phyloP scores from a whole-genome alignment of 2,797 vertebrate genomes.

The Spea hammondii region DNA sequence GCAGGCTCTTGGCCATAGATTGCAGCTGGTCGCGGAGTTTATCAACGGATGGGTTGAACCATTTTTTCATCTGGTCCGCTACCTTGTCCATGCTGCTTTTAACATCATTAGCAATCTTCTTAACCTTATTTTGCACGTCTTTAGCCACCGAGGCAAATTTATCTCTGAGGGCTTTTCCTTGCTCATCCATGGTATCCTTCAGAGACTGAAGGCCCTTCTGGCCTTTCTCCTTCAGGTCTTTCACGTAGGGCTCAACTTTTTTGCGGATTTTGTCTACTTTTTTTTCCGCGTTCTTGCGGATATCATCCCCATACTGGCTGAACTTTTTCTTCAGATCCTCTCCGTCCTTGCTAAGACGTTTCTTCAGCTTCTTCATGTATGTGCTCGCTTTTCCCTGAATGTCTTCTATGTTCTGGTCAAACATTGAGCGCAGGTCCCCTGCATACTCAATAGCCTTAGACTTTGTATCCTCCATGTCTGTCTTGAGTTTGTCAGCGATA shows the following conservation, averaged over 20 bases:
- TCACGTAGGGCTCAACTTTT: conserved; percentile 64
- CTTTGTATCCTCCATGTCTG: conserved; percentile 70
- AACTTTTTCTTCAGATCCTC: conserved; percentile 71
- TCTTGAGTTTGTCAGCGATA: conserved; percentile 65
- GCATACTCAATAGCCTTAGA: conserved; percentile 70
- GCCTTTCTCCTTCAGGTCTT: conserved; percentile 60
- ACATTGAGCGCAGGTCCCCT: conserved; percentile 67
- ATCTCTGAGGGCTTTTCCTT: conserved; percentile 11
- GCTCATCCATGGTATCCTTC: conserved; percentile 58
- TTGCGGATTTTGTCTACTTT: conserved; percentile 64
- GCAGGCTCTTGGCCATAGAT: conserved; percentile 39
- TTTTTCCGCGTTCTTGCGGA: conserved; percentile 71
- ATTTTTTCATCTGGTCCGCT: conserved; percentile 33
- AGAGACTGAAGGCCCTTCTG: conserved; percentile 63
- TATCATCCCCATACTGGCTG: conserved; percentile 67
- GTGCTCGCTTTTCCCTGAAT: conserved; percentile 68
- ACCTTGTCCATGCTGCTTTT: conserved; percentile 22
- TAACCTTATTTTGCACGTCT: conserved; percentile 7
- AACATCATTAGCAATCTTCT: conserved; percentile 4
- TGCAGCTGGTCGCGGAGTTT: conserved; percentile 40
- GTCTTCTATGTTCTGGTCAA: conserved; percentile 67
- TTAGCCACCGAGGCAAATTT: conserved; percentile 21
- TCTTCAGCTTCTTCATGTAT: conserved; percentile 68
- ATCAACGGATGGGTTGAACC: conserved; percentile 47
- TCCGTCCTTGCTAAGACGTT: conserved; percentile 72